Percentiles rank a stretch among this genome's conserved stretches.
These are phyloP conservation scores for Eupelmus urozonus DNA, from an alignment of 2,888 invertebrate species.

Conservation along the genomic window DNA sequence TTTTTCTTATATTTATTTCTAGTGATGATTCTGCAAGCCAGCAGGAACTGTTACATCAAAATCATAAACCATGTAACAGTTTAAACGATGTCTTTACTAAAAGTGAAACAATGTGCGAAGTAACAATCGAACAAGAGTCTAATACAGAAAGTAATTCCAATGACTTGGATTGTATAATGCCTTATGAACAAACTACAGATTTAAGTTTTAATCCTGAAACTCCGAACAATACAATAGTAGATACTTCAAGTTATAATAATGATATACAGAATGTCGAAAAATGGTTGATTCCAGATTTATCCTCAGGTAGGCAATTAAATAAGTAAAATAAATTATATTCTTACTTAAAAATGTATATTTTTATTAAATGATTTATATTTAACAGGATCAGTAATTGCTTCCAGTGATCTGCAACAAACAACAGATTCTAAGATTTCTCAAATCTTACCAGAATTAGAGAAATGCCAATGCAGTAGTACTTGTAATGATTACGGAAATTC, in stretches of 20 bases:
- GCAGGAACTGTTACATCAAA: conserved; percentile 9
- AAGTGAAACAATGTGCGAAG: conserved; percentile 19
- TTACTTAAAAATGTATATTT: conserved; percentile 1
- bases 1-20: conserved; percentile 31
- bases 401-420: background rate
- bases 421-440: background rate
- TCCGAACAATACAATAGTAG: conserved; percentile 58
- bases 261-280: conserved; percentile 34
- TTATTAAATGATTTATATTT: background rate
- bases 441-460: no score
- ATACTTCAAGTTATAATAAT: conserved; percentile 20
- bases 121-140: background rate
- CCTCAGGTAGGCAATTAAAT: conserved; percentile 28
- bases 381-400: conserved; percentile 6
- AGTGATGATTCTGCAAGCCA: conserved; percentile 44
- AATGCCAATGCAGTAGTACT: no score
- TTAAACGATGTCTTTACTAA: conserved; percentile 17
- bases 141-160: conserved; percentile 56
- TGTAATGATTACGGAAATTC: no score
- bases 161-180: conserved; percentile 75
- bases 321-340: background rate
- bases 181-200: conserved; percentile 72
- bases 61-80: conserved; percentile 9
- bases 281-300: conserved; percentile 47
- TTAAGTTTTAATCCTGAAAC: conserved; percentile 65